phyloP scores from a whole-genome alignment of 2,113 vertebrate genomes.

The Otis tarda region DNA sequence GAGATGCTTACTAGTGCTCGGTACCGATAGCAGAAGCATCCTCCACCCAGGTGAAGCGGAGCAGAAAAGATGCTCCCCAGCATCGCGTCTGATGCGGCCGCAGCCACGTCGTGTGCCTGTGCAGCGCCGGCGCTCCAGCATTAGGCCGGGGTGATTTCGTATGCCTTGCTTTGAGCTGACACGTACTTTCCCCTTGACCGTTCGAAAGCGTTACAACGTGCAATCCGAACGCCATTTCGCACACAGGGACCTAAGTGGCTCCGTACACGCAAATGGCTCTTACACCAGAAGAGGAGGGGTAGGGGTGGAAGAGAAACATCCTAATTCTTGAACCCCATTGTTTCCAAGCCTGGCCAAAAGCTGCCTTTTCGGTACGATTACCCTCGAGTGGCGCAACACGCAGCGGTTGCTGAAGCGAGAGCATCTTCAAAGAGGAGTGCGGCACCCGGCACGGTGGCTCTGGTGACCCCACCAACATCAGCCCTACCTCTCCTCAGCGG shows the following conservation, averaged over 20 bases:
- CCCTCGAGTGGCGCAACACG: background rate
- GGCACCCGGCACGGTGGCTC: background rate
- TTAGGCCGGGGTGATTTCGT: background rate
- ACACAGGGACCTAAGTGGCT: background rate
- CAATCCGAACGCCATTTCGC: background rate
- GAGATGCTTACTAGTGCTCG: background rate
- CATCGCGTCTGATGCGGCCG: background rate
- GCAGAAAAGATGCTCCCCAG: conserved; percentile 36
- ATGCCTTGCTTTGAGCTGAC: background rate
- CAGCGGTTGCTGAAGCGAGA: background rate
- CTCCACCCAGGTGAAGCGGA: background rate
- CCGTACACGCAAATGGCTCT: fast-evolving
- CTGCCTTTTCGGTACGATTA: background rate
- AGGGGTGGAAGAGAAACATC: too few species aligned
- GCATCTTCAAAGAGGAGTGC: fast-evolving
- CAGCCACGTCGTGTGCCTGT: background rate
- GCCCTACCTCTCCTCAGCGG: background rate
- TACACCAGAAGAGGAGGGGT: background rate
- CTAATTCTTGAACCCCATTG: background rate
- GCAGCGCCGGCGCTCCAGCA: background rate
- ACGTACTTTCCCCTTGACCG: background rate
- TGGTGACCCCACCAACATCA: background rate
- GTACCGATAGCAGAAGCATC: background rate
- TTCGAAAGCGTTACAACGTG: fast-evolving
- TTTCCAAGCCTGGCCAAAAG: background rate